Conservation (phyloP, 2,113 vertebrate species). For the Antechinus flavipes region DNA sequence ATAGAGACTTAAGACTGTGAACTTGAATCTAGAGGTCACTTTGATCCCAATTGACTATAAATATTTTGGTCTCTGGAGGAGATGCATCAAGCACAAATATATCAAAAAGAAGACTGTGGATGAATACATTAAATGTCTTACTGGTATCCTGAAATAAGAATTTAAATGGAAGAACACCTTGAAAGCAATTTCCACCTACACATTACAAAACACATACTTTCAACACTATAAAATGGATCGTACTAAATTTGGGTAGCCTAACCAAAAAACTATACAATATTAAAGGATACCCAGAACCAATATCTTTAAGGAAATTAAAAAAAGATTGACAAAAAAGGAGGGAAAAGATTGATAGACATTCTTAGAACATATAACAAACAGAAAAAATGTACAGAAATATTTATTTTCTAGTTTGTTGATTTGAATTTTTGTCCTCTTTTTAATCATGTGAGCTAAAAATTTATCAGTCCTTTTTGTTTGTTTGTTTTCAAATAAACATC, state of each 20-base stretch:
- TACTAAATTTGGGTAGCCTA: neutral
- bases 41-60: neutral
- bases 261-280: neutral
- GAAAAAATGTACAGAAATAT: neutral
- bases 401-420: neutral
- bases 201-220: neutral
- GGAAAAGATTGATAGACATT: neutral
- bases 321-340: neutral
- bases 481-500: neutral
- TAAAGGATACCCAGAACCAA: neutral
- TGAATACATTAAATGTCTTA: neutral
- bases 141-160: neutral
- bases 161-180: neutral
- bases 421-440: neutral
- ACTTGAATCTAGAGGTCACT: neutral
- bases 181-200: neutral
- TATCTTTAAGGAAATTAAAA: neutral
- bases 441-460: neutral
- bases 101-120: neutral
- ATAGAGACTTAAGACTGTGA: neutral
- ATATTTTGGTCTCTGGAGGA: neutral
- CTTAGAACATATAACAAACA: neutral
- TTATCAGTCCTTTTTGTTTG: neutral
- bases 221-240: neutral
- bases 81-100: neutral